Percentiles rank a stretch among this genome's conserved stretches.
These are phyloP conservation scores for Amblyraja radiata DNA, from an alignment of 2,797 vertebrate species.

Conservation along the genomic window DNA sequence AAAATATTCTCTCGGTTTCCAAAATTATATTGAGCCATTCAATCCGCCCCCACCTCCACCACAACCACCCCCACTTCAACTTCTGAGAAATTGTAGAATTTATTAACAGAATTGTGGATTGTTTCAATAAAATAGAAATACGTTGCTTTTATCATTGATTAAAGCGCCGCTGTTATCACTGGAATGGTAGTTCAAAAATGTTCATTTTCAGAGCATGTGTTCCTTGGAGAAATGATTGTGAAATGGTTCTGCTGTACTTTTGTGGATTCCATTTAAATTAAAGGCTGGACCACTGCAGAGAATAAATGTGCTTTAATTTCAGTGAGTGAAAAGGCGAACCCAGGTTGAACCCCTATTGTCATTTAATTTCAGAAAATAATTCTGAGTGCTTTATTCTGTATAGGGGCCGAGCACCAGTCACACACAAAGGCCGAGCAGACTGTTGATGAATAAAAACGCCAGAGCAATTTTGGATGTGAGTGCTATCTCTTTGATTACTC, in stretches of 20 bases:
- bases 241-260: conserved; percentile 40
- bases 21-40: conserved; percentile 19
- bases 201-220: conserved; percentile 23
- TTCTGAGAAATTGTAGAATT: conserved; percentile 28
- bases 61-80: background rate
- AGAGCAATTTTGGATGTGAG: conserved; percentile 60
- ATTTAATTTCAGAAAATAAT: conserved; percentile 64
- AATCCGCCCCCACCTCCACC: background rate
- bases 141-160: conserved; percentile 31
- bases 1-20: background rate
- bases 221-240: conserved; percentile 26
- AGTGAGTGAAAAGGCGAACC: conserved; percentile 49
- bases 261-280: conserved; percentile 43
- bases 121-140: background rate
- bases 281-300: conserved; percentile 44
- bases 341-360: conserved; percentile 40
- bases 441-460: conserved; percentile 60
- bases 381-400: conserved; percentile 56
- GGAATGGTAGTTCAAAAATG: background rate
- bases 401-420: conserved; percentile 45
- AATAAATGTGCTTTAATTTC: conserved; percentile 58
- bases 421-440: conserved; percentile 45
- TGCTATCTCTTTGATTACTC: conserved; percentile 71
- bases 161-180: background rate
- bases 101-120: background rate